Base-by-base conservation (phyloP, 2,797 vertebrate genomes). In the Lates japonicus region DNA sequence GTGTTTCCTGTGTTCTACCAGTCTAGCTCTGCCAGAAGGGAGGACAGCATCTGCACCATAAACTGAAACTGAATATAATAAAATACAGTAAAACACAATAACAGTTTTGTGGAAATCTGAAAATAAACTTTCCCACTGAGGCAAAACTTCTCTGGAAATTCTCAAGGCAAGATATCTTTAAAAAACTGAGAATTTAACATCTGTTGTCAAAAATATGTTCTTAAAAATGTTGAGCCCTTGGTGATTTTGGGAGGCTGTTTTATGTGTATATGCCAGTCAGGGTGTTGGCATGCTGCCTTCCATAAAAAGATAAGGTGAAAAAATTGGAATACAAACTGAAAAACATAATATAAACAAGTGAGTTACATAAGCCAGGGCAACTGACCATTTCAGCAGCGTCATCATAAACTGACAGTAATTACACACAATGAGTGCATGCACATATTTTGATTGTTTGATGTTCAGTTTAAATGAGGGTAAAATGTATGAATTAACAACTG, bases 141-240 rank as follows among this genome's bases (percentile, higher is more conserved):
- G n/a, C 42, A 35, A 63, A 71, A 52, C 31, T 39, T 63, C 29
- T 60, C 35, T 41, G 60, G 55, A 79, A 67, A 33, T 25, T 52
- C 61, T 61, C 41, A 41, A 72, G 61, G 69, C n/a, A 1, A 46
- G 22, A 6, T 31, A 55, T 16, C 25, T 55, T 55, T 16, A 1
- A 55, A 42, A 60, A 68, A 61, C 35, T 1, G 7, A 61, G 33
- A 63, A 62, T 70, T 60, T 31, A 62, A 74, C 57, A 77, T 54
- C 41, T 42, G 39, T 65, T 70, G 48, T 58, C 37, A 69, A 54
- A 63, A 49, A 33, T 20, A 48, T 33, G 10, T 19, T 33, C 19
- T 74, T 83, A 75, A 74, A 76, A 78, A 35, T 49, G 46, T 61
- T 73, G 6, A 59, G 55, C 37, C 55, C 19, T 49, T 8, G 19